Evolutionary conservation across 1,140 invertebrate genomes (phyloP), one percentile per base, ranked within the genome.

Genomic region (Colletes gigas): DNA sequence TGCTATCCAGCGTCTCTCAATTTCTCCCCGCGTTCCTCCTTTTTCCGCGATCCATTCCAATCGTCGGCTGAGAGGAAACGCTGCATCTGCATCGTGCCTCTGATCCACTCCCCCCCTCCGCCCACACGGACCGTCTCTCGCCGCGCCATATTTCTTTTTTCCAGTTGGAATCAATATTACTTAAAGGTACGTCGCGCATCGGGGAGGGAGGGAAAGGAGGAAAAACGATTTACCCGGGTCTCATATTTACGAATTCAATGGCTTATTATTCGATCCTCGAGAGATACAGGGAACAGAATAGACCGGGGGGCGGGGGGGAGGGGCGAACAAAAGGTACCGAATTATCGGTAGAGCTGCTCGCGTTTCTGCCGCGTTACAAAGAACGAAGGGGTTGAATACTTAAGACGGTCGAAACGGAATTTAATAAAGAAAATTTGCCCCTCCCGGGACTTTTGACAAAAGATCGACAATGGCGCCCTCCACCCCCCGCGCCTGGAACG

Each of bases 81-180:
- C 81, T 77, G 80, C 72, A 84, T 83, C 81, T 73, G 84, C 73
- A 60, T 83, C 41, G 17, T 57, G 47, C 69, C 21, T 57, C 68
- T 57, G n/a, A 14, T 54, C 63, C 63, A 52, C 57, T 41, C 30
- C 68, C 21, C 50, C 54, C 6, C 5, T 44, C 17, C 52, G 30
- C n/a, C 15, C n/a, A 8, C 41, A n/a, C 17, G 9, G 9, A 9
- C 10, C 55, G 17, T n/a, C 44, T 47, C 44, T 47, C 44, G 3
- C 19, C 67, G 47, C 47, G 68, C 68, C 68, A 55, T 41, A 41
- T 62, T 12, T 52, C 52, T 66, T 67, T 84, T 77, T 79, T 77
- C 79, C 79, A 68, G 57, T 62, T 82, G 79, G 59, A 86, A 86
- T 86, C 82, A 74, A 86, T 88, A 86, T 84, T 79, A 78, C 78